Conservation (phyloP, 2,888 invertebrate genomes). For the Drosophila rellima region DNA sequence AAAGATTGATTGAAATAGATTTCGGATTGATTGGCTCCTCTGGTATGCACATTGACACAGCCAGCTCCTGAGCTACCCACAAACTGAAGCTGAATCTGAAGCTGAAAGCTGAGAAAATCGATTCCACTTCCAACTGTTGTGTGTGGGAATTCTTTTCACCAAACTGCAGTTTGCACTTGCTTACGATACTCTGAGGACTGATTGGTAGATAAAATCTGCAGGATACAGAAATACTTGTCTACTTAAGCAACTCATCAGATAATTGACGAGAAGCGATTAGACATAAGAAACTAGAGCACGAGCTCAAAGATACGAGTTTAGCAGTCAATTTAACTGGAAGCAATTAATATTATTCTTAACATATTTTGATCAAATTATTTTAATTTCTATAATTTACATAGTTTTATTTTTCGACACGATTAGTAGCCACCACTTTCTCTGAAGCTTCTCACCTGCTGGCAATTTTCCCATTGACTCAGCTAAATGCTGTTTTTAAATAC, state of each 20-base stretch:
- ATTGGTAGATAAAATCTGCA: slow-evolving; percentile 39
- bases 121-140: slow-evolving; percentile 36
- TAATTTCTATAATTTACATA: background rate
- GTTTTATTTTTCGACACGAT: background rate
- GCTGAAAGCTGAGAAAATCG: slow-evolving; percentile 42
- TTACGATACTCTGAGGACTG: slow-evolving; percentile 52
- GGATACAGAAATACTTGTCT: slow-evolving; percentile 23
- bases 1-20: slow-evolving; percentile 85
- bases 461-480: slow-evolving; percentile 6
- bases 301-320: background rate
- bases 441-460: background rate
- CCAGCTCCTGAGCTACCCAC: slow-evolving; percentile 37
- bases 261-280: background rate
- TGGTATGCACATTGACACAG: slow-evolving; percentile 75
- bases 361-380: background rate
- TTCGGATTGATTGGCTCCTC: slow-evolving; percentile 82
- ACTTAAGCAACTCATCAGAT: slow-evolving; percentile 3
- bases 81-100: background rate
- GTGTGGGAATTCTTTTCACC: slow-evolving; percentile 66
- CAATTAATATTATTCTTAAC: background rate
- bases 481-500: slow-evolving; percentile 1
- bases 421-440: slow-evolving; percentile 2
- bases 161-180: slow-evolving; percentile 60
- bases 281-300: slow-evolving; percentile 1
- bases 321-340: background rate